Evolutionary conservation across 2,888 invertebrate genomes (phyloP), one percentile per base, ranked within the genome.

Genomic region (Agriopis aurantiaria): DNA sequence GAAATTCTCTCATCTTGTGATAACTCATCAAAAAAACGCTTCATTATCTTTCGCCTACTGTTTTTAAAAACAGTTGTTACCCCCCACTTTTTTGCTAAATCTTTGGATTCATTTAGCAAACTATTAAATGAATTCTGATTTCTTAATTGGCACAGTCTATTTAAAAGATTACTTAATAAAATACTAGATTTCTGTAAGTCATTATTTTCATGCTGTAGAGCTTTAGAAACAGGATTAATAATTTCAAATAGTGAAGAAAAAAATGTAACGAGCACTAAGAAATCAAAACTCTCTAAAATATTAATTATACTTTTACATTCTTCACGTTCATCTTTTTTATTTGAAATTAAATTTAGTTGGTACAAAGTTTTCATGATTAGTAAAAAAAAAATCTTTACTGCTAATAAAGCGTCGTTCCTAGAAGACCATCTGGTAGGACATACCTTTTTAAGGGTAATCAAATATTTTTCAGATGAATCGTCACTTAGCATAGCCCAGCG

Each of bases 161-260:
- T 23, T 23, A 75, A 74, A 75, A 75, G 72, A 73, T 73, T 74
- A 72, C 73, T 71, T 74, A 75, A 75, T 73, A 77, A 70, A 69
- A 72, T 75, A 72, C 73, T 75, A 72, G 75, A 12, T 75, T 76
- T 77, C 74, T 76, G 75, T 72, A 71, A 77, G 68, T 74, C 73
- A 75, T 75, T 74, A 72, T 78, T 78, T 73, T 78, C 75, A 77
- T 81, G 73, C 78, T 78, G 74, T 78, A 72, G 71, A 74, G 73
- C 73, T 77, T 74, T 76, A 81, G 77, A 79, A 80, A 78, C 76
- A 79, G 80, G 76, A 77, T 57, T 57, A 57, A 57, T 57, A 45
- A 57, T 57, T 57, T 57, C 78, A 80, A 77, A 81, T 80, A 81
- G 74, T 77, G 73, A 75, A 77, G 79, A 80, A 80, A 79, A 78